Evolutionary conservation across 2,113 vertebrate genomes (phyloP), one percentile per base, ranked within the genome.

Genomic region (Sclerurus mexicanus): DNA sequence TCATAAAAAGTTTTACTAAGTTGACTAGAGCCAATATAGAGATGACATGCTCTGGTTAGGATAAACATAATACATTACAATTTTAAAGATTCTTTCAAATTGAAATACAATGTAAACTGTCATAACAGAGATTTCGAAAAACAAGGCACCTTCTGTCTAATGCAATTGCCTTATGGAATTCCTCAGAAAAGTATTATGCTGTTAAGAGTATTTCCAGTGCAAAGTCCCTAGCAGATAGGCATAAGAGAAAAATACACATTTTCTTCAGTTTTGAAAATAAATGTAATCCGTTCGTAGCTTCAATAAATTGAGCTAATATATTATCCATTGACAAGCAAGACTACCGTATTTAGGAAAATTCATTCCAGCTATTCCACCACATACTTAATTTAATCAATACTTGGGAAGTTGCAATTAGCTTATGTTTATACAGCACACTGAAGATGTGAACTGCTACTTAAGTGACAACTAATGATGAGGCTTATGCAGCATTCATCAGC

Each of bases 381-480:
- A 73, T 59, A 85, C 30, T 93, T 91, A 95, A 85, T 73, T 92
- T 85, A 87, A 94, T 92, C 69, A 88, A 64, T 68, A 92, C 67
- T 86, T 82, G 59, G 56, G 52, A 93, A 89, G 69, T 23, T 89
- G 60, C 49, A 97, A 97, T 95, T 93, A 92, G 49, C 80, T 92
- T 55, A 68, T 90, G 73, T 95, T 96, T 96, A 95, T 74, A 92
- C 42, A 95, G 89, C 89, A 94, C 39, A 72, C 53, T 59, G 79
- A 95, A 89, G 37, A 91, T 64, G 77, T 68, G 87, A 95, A 94
- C 87, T 78, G 39, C 73, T 85, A 88, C 3, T 0, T 75, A 84
- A 96, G 56, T 82, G 64, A 85, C 73, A 82, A 68, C 44, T 95
- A 95, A 95, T 73, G 50, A 85, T 17, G 30, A 94, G 59, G 77